Conservation (phyloP, 2,888 invertebrate species). For the Drosophila anomelani region DNA sequence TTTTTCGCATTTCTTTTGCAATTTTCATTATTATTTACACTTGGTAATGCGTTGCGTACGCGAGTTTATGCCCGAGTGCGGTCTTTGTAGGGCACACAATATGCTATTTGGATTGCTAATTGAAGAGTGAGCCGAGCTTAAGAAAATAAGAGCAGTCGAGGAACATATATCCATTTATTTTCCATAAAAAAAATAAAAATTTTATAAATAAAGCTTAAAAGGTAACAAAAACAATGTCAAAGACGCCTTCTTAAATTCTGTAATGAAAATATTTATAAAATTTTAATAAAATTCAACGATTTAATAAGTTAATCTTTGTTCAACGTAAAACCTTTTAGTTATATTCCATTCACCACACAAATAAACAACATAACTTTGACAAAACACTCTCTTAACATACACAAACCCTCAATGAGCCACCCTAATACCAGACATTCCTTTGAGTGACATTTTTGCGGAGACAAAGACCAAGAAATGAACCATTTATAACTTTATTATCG, state of each 20-base stretch:
- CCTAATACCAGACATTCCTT: not conserved
- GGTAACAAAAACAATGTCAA: too few relatives aligned
- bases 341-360: too few relatives aligned
- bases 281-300: not conserved
- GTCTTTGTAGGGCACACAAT: slow-evolving; percentile 16
- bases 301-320: not conserved
- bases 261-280: not conserved
- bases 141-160: slow-evolving; percentile 2
- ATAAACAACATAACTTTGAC: not conserved
- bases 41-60: slow-evolving; percentile 60
- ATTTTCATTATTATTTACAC: slow-evolving; percentile 78
- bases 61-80: slow-evolving; percentile 25
- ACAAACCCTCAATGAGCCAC: not conserved
- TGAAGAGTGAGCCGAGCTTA: not conserved
- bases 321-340: not conserved
- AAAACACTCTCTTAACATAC: not conserved
- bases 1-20: slow-evolving; percentile 57
- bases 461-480: slow-evolving; percentile 17
- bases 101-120: slow-evolving; percentile 31
- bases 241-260: too few relatives aligned
- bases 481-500: slow-evolving; percentile 51
- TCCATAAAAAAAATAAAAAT: not conserved
- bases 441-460: slow-evolving; percentile 19
- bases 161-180: not conserved
- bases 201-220: not conserved